Evolutionary conservation across 2,113 vertebrate species (phyloP), one percentile per base, ranked within the genome.

Genomic region (Phalacrocorax aristotelis): DNA sequence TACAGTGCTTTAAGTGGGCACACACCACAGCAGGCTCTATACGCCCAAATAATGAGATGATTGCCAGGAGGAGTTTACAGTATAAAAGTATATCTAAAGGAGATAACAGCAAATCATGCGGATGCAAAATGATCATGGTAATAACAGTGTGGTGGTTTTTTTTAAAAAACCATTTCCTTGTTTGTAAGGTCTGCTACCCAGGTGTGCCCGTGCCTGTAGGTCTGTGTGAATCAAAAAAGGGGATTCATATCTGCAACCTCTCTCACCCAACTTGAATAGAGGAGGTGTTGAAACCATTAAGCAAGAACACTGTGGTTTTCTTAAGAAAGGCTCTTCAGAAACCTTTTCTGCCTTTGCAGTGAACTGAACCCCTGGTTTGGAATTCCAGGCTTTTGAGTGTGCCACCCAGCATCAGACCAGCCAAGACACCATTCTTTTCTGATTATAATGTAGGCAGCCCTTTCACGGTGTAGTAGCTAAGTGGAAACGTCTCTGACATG

Each of bases 11-110:
- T 52, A 68, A 71, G 49, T 2, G n/a, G 48, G 84, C 44, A 82
- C 64, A 48, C 0, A 2, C 57, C 75, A 77, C 40, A 61, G 58
- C 7, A 2, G 1, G 34, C 58, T 62, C 48, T 60, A 57, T 46
- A 51, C 0, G 3, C 34, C 38, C 38, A 26, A 5, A 1, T 18
- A 40, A 61, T 0, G 0, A 40, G 34, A 19, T 22, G 32, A 75
- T 4, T 51, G 65, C 78, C 61, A 75, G 62, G 13, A 72, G 25
- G 26, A 78, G 46, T 52, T 34, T 68, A 38, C 23, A 11, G 9
- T 46, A 40, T 19, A 11, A 61, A 89, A 75, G 23, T 36, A 2
- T 17, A 44, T 77, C n/a, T 71, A 44, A 49, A 76, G 44, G 29
- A 91, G 42, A n/a, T 13, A 71, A 66, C 22, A 22, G 52, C 42